Evolutionary conservation across 2,888 invertebrate species (phyloP).

Genomic region (Hesperia comma): DNA sequence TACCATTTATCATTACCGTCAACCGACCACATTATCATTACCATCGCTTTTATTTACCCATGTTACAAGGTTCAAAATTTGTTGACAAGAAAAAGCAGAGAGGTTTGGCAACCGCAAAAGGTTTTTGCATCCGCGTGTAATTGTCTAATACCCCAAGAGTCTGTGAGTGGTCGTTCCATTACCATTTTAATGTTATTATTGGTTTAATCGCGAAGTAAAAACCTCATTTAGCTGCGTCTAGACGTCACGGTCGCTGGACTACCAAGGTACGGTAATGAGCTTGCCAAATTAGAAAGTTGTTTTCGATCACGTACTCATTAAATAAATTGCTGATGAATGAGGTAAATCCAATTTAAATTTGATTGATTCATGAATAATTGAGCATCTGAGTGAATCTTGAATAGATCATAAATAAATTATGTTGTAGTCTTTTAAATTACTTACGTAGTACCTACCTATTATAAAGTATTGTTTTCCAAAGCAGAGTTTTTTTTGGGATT

Average conservation of each 20-base stretch:
- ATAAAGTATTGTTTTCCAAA: too few species aligned
- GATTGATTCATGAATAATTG: background rate
- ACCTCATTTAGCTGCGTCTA: slow-evolving; percentile 73
- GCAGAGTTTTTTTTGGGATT: too few species aligned
- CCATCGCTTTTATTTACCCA: background rate
- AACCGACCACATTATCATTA: background rate
- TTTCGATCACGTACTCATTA: slow-evolving; percentile 9
- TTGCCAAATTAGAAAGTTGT: slow-evolving; percentile 30
- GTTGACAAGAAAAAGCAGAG: background rate
- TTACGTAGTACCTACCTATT: too few species aligned
- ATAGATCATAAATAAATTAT: too few species aligned
- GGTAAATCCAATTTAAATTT: background rate
- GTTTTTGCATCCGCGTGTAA: slow-evolving; percentile 49
- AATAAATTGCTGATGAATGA: background rate
- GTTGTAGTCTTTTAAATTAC: too few species aligned
- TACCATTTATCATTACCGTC: slow-evolving; percentile 37
- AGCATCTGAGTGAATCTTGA: too few species aligned
- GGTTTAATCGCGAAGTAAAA: slow-evolving; percentile 67
- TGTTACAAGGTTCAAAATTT: background rate
- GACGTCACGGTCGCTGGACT: slow-evolving; percentile 62
- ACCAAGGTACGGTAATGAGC: slow-evolving; percentile 40
- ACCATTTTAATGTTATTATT: slow-evolving; percentile 74
- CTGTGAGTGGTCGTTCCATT: slow-evolving; percentile 65
- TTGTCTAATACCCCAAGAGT: slow-evolving; percentile 68
- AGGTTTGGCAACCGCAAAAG: slow-evolving; percentile 20